Evolutionary conservation across 2,797 vertebrate species (phyloP), one percentile per base, ranked within the genome.

Genomic region (Sebastes steindachneri): DNA sequence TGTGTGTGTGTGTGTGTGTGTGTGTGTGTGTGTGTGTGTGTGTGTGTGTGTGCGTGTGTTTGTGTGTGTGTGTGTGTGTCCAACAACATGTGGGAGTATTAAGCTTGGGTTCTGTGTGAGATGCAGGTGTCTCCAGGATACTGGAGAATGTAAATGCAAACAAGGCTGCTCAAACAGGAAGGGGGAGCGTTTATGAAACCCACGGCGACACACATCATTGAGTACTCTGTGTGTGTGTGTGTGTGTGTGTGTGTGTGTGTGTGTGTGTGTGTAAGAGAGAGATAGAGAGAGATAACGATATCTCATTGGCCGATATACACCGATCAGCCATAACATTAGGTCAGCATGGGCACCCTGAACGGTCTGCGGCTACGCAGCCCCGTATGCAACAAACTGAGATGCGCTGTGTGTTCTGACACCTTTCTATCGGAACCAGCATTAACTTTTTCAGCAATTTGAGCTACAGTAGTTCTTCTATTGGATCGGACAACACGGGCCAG

Each of bases 81-180:
- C 41, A 55, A 60, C 70, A 90, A 75, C 59, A 71, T 81, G 85
- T 87, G 83, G 82, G 86, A 82, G 85, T 72, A 77, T 55, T 73
- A 74, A 33, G 75, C 51, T 78, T 3, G 69, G 66, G 65, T 59
- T 78, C 57, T 55, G 71, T 60, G 64, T 35, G 67, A 90, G 86
- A 88, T 90, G 82, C 80, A 92, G 86, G 84, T 89, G 95, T 96
- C 92, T 95, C 96, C 88, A 93, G 91, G 95, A 92, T 90, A 95
- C 94, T 88, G 77, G 58, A 86, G 90, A 95, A 95, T 94, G 93
- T 89, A 86, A 93, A 93, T 80, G 92, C 84, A 88, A 89, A 86
- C 86, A 85, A 79, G 81, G 75, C 85, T 87, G 86, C 78, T 90
- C 84, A 92, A 93, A 90, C 91, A 89, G 82, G 68, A 86, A 84